Percentiles rank a stretch among this genome's conserved stretches.
These are phyloP conservation scores for Eupithecia inturbata DNA, from an alignment of 2,888 invertebrate species.

Conservation along the genomic window DNA sequence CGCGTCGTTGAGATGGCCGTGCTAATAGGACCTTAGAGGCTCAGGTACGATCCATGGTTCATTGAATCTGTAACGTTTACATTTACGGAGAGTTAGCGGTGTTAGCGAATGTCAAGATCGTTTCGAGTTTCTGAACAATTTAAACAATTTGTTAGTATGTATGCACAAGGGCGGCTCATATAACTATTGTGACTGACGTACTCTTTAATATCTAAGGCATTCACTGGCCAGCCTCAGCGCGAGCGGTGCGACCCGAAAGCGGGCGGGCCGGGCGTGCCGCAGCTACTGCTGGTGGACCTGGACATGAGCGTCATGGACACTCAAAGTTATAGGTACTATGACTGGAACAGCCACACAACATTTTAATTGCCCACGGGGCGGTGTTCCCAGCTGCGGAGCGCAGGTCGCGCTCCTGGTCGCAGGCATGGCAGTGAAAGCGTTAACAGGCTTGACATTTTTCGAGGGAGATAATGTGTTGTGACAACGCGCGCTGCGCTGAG, in stretches of 20 bases:
- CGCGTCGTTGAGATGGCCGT: conserved; percentile 38
- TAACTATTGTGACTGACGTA: background rate
- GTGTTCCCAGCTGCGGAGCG: background rate
- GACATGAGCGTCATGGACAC: background rate
- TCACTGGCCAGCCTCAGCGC: background rate
- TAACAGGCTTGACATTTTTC: background rate
- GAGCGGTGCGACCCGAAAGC: background rate
- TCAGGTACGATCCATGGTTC: conserved; percentile 51
- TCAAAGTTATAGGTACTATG: background rate
- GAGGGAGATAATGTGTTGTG: background rate
- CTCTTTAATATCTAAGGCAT: background rate
- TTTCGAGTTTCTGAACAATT: background rate
- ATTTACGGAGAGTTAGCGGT: conserved; percentile 59
- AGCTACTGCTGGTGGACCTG: background rate
- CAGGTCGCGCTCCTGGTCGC: background rate
- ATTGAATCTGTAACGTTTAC: conserved; percentile 51
- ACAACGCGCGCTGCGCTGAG: conserved; percentile 32
- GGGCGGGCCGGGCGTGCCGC: background rate
- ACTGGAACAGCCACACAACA: background rate
- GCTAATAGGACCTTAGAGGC: conserved; percentile 71
- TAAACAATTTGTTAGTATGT: background rate
- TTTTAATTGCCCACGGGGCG: background rate
- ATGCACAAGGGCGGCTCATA: background rate
- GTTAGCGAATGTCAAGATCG: conserved; percentile 51
- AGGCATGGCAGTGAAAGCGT: background rate